Base-by-base conservation (phyloP, 2,888 invertebrate genomes). In the Hemithea aestivaria region DNA sequence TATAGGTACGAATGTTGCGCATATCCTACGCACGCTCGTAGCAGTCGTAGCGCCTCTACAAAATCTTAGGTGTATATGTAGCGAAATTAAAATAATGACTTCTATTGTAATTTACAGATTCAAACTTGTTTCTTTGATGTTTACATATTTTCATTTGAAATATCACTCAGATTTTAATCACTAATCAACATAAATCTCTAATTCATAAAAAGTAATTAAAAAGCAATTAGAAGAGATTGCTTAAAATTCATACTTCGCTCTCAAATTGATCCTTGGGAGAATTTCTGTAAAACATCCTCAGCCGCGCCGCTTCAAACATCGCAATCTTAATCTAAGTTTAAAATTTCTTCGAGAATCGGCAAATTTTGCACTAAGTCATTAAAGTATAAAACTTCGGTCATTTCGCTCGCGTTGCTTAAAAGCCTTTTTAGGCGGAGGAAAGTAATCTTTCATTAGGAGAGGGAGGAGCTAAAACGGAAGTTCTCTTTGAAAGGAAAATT, bases 321-420 rank as follows among this genome's bases (percentile, higher is more conserved):
- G 72, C 76, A 84, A 83, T 85, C 83, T 84, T 85, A 87, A 85
- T 84, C 84, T 84, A 84, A 85, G 87, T 87, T 87, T 85, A 87
- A 85, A 84, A 82, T 82, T 84, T 85, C 80, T 83, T 76, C 69
- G 80, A 66, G 76, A 82, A 85, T 87, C 87, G 78, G 81, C 84
- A 73, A 84, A 84, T 83, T 87, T 85, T 77, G 80, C 81, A 87
- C 84, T 87, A 87, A 87, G 87, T 87, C 87, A 87, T 87, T 85
- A 87, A 87, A 87, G 87, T 85, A 83, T 83, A 78, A 85, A 87
- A 87, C 80, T 87, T 87, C 78, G 82, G 85, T 84, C 84, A 87
- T 87, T 87, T 84, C 73, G 76, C 71, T 74, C 78, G 83, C 83
- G 83, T 76, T 85, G 81, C 84, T 85, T 87, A 85, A 87, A 87